These are phyloP conservation scores for Tyrannus savana DNA, from an alignment of 2,113 vertebrate species.

Conservation along the genomic window DNA sequence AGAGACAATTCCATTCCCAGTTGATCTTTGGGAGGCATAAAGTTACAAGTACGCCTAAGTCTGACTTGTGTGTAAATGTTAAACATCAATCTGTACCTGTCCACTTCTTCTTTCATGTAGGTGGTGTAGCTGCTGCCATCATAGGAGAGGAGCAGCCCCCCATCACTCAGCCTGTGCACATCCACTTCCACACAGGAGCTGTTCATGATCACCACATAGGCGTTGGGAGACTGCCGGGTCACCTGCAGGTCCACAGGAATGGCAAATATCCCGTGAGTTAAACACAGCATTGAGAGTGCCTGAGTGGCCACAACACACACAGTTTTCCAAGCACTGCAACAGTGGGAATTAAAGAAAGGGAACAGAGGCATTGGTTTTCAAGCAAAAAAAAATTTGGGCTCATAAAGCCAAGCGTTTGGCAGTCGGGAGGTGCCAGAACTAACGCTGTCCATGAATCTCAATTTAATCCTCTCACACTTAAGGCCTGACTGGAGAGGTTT, in stretches of 20 bases:
- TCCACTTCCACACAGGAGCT: slow-evolving; percentile 90
- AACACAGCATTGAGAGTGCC: neutral
- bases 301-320: neutral
- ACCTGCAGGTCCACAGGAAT: slow-evolving; percentile 69
- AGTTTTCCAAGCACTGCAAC: neutral
- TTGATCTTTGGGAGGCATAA: neutral
- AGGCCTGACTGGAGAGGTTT: neutral
- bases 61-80: neutral
- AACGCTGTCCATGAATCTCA: neutral
- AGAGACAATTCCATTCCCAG: neutral
- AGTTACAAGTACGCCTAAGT: neutral
- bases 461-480: neutral
- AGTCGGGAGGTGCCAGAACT: neutral
- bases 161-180: slow-evolving; percentile 94
- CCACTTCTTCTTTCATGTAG: slow-evolving; percentile 98
- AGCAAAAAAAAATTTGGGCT: neutral
- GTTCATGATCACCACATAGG: slow-evolving; percentile 98
- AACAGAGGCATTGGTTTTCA: neutral
- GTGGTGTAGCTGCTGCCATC: slow-evolving; percentile 99
- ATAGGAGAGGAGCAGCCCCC: slow-evolving; percentile 92
- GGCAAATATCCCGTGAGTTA: neutral
- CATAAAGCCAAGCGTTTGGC: neutral
- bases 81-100: slow-evolving; percentile 71
- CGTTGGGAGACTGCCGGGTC: slow-evolving; percentile 96
- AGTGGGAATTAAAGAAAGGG: neutral